Percentiles rank a stretch among this genome's conserved stretches.
Conservation (phyloP, 2,797 vertebrate genomes). For the Orientallactaga sibirica region DNA sequence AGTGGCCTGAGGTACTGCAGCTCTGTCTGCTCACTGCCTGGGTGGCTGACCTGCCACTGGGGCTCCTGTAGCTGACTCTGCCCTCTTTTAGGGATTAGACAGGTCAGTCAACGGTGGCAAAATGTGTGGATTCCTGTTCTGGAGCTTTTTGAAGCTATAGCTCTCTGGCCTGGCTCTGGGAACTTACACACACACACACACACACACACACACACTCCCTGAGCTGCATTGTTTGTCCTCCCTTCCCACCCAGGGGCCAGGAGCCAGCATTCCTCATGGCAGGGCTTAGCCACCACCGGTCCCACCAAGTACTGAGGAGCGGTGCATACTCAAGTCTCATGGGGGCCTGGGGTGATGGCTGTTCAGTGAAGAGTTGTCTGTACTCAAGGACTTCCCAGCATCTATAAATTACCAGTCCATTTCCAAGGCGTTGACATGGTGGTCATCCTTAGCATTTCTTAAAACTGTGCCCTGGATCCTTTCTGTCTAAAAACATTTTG, state of each 20-base stretch:
- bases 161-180: not conserved
- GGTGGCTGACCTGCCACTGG: not conserved
- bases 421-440: not conserved
- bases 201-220: no score
- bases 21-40: not conserved
- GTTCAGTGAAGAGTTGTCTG: fast-evolving
- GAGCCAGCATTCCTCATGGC: not conserved
- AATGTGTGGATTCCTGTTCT: not conserved
- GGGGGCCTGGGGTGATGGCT: not conserved
- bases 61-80: not conserved
- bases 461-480: not conserved
- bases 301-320: fast-evolving
- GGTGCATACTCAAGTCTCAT: fast-evolving
- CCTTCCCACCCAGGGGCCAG: not conserved
- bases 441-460: not conserved
- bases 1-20: not conserved
- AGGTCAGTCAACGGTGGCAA: not conserved
- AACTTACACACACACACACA: not conserved
- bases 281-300: not conserved
- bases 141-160: not conserved
- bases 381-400: not conserved
- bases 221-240: not conserved
- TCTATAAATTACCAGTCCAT: not conserved
- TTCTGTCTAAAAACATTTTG: not conserved
- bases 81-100: not conserved